A percentile compares a stretch with the other conserved stretches of the same genome.
Conservation (phyloP, 2,888 invertebrate genomes). For the Phyllotreta cruciferae region DNA sequence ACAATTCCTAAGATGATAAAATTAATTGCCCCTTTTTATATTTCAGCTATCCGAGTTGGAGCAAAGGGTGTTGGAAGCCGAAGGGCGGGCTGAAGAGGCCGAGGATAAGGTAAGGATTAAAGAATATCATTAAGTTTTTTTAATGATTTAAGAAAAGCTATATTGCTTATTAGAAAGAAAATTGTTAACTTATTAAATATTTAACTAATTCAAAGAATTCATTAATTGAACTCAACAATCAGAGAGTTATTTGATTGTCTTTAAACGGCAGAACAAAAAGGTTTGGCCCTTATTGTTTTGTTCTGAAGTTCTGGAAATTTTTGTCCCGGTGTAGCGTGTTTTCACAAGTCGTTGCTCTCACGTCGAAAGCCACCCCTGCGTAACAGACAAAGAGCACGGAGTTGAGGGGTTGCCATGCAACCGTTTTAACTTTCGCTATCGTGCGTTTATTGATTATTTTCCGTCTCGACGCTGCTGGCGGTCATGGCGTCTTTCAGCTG, state of each 20-base stretch:
- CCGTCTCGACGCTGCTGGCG: conserved; percentile 58
- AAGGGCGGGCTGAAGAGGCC: conserved; percentile 90
- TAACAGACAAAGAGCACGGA: conserved; percentile 41
- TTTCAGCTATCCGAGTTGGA: conserved; percentile 94
- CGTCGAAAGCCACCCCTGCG: conserved; percentile 34
- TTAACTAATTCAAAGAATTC: too few relatives aligned
- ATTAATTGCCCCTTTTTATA: conserved; percentile 52
- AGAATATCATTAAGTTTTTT: conserved; percentile 1
- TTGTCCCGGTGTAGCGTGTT: too few relatives aligned
- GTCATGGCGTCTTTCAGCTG: conserved; percentile 61
- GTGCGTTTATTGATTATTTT: conserved; percentile 61
- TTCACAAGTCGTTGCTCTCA: background rate
- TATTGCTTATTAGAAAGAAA: too few relatives aligned
- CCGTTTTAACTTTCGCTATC: conserved; percentile 59
- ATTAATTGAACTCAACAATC: too few relatives aligned
- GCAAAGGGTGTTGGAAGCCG: conserved; percentile 90
- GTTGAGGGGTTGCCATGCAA: conserved; percentile 56
- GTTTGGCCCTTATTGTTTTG: too few relatives aligned
- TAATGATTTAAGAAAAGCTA: background rate
- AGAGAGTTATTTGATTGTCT: too few relatives aligned
- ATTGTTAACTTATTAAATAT: too few relatives aligned
- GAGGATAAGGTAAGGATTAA: conserved; percentile 84
- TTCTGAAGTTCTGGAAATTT: too few relatives aligned
- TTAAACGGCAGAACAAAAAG: too few relatives aligned
- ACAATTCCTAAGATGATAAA: conserved; percentile 5